Conservation (phyloP, 2,113 vertebrate species). For the Myrmophylax atrothorax region DNA sequence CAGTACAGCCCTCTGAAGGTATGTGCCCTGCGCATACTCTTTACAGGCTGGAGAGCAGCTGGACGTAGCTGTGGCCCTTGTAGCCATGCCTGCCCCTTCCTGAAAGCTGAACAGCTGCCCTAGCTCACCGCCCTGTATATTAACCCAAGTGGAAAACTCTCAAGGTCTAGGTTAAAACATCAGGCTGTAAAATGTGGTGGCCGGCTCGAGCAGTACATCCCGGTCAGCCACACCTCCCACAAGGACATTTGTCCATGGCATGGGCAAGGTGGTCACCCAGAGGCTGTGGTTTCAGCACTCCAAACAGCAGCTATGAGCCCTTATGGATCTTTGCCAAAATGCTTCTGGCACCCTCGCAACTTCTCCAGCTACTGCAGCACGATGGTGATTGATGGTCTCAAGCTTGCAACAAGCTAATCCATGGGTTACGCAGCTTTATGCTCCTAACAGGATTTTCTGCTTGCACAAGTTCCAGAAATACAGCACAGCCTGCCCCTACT, state of each 20-base stretch:
- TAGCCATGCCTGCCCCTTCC: neutral
- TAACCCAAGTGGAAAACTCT: neutral
- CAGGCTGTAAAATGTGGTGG: fast-evolving
- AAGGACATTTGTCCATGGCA: fast-evolving
- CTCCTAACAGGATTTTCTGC: slow-evolving; percentile 13
- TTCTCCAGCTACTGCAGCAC: neutral
- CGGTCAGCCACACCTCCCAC: neutral
- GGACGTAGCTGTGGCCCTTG: neutral
- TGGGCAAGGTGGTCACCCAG: fast-evolving
- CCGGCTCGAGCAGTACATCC: fast-evolving
- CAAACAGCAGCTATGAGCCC: fast-evolving
- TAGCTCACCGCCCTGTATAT: neutral
- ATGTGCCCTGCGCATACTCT: neutral
- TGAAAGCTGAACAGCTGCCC: neutral
- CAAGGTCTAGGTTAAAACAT: neutral
- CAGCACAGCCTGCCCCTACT: neutral
- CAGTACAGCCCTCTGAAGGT: neutral
- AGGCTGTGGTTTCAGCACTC: neutral
- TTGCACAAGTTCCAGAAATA: neutral
- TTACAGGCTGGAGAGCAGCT: neutral
- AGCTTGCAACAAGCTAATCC: neutral
- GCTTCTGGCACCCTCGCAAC: neutral
- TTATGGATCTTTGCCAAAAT: neutral
- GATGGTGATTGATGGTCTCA: neutral
- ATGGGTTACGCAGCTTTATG: neutral